Base-by-base conservation (phyloP, 2,113 vertebrate species). In the Cheilinus undulatus region DNA sequence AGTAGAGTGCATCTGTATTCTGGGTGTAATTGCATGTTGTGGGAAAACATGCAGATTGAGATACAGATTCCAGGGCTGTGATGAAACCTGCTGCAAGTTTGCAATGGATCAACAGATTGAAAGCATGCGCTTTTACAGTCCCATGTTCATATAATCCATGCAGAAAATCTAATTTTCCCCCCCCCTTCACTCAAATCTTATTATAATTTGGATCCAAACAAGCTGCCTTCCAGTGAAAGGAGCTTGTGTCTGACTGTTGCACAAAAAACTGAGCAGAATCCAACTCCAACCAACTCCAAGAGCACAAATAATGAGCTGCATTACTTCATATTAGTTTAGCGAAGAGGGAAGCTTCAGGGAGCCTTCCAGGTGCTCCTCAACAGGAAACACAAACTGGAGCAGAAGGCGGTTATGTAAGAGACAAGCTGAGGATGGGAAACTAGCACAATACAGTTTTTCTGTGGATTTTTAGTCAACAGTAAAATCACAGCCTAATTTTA, bases 141-240 rank as follows among this genome's bases (percentile, higher is more conserved):
- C 71, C 86, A 88, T 89, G 87, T 88, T 78, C 56, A 62, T 56
- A 59, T 76, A 76, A 82, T 59, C 70, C 63, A 58, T 36, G 65
- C 53, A 67, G 80, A 76, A 88, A 90, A 92, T 89, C 75, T 57
- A 86, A 90, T 90, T 87, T 82, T 60, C 75, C 9, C 3, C 1
- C 12, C 26, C 22, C 7, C 4, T 61, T 76, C 49, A 15, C 48
- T 54, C 38, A 89, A 92, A 94, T 92, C 70, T 67, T 5, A 88
- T 94, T 93, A 92, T 53, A 82, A 76, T 77, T 80, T 86, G 73
- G 82, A 88, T 76, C 68, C 78, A 65, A 66, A 85, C 83, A 81
- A 80, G 68, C 72, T 3, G 10, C 22, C 40, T 27, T 38, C 15
- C 40, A 62, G 26, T 88, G 76, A 91, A 91, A 89, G 82, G 30